Evolutionary conservation across 2,888 invertebrate species (phyloP), one percentile per base, ranked within the genome.

Genomic region (Ochropleura plecta): DNA sequence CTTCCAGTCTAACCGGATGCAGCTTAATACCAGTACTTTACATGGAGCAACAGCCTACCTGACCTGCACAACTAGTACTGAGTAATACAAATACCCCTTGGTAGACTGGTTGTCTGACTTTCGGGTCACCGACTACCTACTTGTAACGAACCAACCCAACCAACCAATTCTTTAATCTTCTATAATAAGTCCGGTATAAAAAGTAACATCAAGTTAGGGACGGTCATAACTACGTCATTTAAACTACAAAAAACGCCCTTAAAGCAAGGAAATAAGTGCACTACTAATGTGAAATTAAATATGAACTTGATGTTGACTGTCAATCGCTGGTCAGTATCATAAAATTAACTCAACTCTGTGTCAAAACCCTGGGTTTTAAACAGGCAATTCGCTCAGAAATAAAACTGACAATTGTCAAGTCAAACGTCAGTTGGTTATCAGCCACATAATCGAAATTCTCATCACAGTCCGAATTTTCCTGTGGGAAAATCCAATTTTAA

Each of bases 371-470:
- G 10, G 64, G 74, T 69, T 76, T 51, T 78, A 76, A 64, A 44
- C 12, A 7, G n/a, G n/a, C 16, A 14, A 7, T 44, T 64, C 6
- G 20, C 44, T 73, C 48, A 73, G 69, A 73, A 60, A 46, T 14
- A 59, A 65, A 79, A 62, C 46, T 67, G 18, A 59, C 46, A 69
- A 60, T 70, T 83, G 76, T 60, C 51, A 73, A 76, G 76, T 60
- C 51, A 73, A 76, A 78, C 51, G 86, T 86, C 86, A 86, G 78
- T 78, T 76, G 72, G 48, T 20, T 71, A 76, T 76, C 82, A 78
- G 90, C 89, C 90, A 90, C 89, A 86, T 85, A 86, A 89, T 90
- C 86, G 89, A 84, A 86, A 74, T 83, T 82, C 73, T 73, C 81
- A 83, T 82, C 85, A 81, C 71, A 76, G 65, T 76, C 74, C 76